These are phyloP conservation scores for Chiloscyllium plagiosum DNA, from an alignment of 2,113 vertebrate species.

Conservation along the genomic window DNA sequence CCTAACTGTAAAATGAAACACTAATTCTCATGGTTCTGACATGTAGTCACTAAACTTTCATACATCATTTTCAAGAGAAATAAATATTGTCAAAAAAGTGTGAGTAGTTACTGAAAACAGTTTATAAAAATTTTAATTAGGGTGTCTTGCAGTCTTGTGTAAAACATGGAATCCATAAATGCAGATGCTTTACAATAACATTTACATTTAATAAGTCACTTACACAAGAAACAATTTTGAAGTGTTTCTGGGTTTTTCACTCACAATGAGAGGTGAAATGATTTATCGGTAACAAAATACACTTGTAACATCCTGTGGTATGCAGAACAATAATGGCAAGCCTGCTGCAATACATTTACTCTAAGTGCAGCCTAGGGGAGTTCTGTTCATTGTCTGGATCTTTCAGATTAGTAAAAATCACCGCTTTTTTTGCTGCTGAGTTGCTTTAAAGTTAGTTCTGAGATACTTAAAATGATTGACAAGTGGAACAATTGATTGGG, in stretches of 20 bases:
- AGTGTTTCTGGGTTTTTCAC: neutral
- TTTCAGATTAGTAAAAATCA: constrained; percentile 43
- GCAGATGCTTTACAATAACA: neutral
- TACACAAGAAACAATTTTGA: neutral
- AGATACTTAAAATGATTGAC: constrained; percentile 42
- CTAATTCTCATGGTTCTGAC: neutral
- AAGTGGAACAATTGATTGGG: constrained; percentile 47
- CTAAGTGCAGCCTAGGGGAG: constrained; percentile 38
- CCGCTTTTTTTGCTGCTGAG: constrained; percentile 42
- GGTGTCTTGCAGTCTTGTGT: neutral
- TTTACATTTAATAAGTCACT: neutral
- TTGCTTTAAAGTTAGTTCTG: constrained; percentile 43
- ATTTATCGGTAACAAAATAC: constrained; percentile 40
- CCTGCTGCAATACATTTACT: constrained; percentile 42
- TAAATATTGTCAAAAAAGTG: neutral
- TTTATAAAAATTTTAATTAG: neutral
- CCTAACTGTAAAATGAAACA: neutral
- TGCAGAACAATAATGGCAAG: constrained; percentile 42
- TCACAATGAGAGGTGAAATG: neutral
- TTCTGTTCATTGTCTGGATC: constrained; percentile 44
- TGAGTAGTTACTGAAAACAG: neutral
- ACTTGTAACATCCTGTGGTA: constrained; percentile 39
- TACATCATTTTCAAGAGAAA: neutral
- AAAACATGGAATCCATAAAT: neutral
- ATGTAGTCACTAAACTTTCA: neutral